Conservation (phyloP, 2,888 invertebrate genomes). For the Oscheius sp. region DNA sequence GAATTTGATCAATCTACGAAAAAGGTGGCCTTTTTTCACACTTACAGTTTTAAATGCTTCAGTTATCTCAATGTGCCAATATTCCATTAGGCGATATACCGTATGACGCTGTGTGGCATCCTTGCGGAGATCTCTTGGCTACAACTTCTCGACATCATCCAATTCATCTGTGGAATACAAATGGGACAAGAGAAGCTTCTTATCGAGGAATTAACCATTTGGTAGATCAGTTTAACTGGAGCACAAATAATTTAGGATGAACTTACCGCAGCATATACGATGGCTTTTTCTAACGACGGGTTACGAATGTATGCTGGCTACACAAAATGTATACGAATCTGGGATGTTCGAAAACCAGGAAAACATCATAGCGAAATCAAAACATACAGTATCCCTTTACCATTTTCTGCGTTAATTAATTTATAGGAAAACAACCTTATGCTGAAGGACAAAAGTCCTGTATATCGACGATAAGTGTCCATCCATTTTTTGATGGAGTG, state of each 20-base stretch:
- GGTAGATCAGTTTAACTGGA: neutral
- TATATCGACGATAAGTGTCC: conserved; percentile 34
- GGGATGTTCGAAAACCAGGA: conserved; percentile 42
- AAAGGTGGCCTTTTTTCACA: conserved; percentile 13
- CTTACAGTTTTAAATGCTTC: neutral
- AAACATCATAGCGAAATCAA: conserved; percentile 36
- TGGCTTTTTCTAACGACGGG: conserved; percentile 40
- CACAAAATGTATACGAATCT: conserved; percentile 33
- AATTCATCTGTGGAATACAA: conserved; percentile 38
- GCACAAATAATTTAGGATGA: conserved; percentile 37
- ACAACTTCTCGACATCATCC: conserved; percentile 36
- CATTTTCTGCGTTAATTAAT: neutral
- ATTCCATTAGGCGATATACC: conserved; percentile 30
- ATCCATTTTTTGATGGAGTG: conserved; percentile 41
- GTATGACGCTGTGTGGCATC: conserved; percentile 35
- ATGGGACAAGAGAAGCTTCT: conserved; percentile 33
- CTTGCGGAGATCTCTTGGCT: conserved; percentile 39
- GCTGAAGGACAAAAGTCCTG: conserved; percentile 35
- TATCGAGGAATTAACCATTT: conserved; percentile 47
- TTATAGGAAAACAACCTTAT: conserved; percentile 31
- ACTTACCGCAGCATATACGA: conserved; percentile 38
- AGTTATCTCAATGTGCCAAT: conserved; percentile 16
- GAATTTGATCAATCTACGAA: conserved; percentile 23
- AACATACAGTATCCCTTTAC: conserved; percentile 38
- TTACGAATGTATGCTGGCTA: conserved; percentile 40